A percentile compares a stretch with the other conserved stretches of the same genome.
Evolutionary conservation across 1,140 invertebrate genomes (phyloP).

Genomic region (Druon quercuslanigerum): DNA sequence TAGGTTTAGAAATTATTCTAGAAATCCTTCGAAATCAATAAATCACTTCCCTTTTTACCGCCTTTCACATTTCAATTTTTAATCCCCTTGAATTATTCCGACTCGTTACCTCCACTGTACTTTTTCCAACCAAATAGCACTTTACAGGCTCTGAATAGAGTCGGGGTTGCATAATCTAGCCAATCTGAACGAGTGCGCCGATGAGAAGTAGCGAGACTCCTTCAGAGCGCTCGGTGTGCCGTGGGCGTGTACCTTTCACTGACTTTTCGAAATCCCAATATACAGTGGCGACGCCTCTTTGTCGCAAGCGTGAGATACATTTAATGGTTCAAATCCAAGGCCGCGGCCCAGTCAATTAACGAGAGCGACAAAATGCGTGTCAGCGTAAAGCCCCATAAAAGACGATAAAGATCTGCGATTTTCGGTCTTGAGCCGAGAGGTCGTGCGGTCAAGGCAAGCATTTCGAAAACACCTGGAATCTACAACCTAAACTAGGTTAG

Average conservation of each 20-base stretch:
- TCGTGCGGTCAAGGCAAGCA: slow-evolving; percentile 36
- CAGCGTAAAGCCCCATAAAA: not conserved
- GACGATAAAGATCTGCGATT: slow-evolving; percentile 4
- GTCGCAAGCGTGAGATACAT: slow-evolving; percentile 46
- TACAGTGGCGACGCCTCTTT: slow-evolving; percentile 34
- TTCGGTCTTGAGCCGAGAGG: slow-evolving; percentile 1
- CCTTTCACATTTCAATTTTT: no score
- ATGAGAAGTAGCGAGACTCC: slow-evolving; percentile 1
- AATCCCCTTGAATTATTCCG: no score
- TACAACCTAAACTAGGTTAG: slow-evolving; percentile 33
- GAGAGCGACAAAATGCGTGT: not conserved
- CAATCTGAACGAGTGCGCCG: slow-evolving; percentile 4
- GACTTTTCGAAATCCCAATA: slow-evolving; percentile 4
- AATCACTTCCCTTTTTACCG: no score
- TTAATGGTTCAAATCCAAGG: slow-evolving; percentile 39
- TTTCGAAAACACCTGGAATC: slow-evolving; percentile 39
- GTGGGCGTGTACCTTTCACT: slow-evolving; percentile 30
- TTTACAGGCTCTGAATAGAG: not conserved
- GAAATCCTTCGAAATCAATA: no score
- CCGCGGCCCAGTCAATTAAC: slow-evolving; percentile 33
- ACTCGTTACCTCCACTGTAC: not conserved
- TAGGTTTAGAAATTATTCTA: no score
- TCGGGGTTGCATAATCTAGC: not conserved
- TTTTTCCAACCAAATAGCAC: not conserved
- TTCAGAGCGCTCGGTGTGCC: not conserved